Evolutionary conservation across 2,113 vertebrate genomes (phyloP).

Genomic region (Aviceda subcristata): DNA sequence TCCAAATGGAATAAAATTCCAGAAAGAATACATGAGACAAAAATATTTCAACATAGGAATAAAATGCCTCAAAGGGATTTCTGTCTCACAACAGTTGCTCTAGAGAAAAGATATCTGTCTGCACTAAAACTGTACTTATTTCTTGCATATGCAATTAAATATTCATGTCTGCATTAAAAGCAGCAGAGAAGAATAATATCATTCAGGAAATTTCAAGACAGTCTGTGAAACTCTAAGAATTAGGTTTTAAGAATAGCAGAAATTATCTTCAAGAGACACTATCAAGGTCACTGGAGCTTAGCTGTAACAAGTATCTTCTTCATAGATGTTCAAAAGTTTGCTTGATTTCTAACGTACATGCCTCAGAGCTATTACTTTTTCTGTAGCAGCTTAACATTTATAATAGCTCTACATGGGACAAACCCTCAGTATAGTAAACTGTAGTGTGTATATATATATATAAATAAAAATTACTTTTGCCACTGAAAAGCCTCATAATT

Average conservation of each 20-base stretch:
- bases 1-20: neutral
- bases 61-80: neutral
- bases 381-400: neutral
- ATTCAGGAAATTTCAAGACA: neutral
- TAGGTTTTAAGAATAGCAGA: neutral
- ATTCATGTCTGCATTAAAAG: neutral
- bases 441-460: neutral
- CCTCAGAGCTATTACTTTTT: neutral
- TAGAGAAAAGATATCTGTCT: neutral
- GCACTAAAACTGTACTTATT: neutral
- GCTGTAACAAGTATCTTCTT: neutral
- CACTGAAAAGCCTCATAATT: neutral
- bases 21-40: neutral
- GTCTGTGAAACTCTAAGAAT: neutral
- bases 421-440: neutral
- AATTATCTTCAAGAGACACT: neutral
- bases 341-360: neutral
- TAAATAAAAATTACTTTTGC: neutral
- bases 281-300: neutral
- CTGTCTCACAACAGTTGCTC: neutral
- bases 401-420: neutral
- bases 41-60: neutral
- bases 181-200: neutral
- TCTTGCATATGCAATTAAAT: neutral
- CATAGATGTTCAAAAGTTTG: neutral